Evolutionary conservation across 1,140 invertebrate genomes (phyloP).

Genomic region (Pseudomyrmex cubaensis): DNA sequence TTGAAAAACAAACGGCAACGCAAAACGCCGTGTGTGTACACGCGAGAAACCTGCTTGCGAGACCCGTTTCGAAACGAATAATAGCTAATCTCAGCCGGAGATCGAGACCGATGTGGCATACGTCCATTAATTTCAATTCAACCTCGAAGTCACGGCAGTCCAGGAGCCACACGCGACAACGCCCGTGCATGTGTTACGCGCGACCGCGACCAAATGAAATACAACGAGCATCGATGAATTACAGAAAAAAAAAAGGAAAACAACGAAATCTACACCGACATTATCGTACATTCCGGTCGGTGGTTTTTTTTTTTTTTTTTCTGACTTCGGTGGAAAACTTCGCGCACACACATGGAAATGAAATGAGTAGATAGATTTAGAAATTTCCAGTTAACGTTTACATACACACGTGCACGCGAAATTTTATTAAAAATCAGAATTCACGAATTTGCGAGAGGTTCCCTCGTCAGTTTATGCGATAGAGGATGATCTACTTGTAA

Average conservation of each 20-base stretch:
- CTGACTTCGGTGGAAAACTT: too few species aligned
- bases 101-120: constrained; percentile 28
- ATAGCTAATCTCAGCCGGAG: constrained; percentile 18
- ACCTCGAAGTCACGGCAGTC: constrained; percentile 10
- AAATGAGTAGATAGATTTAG: too few species aligned
- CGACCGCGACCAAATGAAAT: constrained; percentile 50
- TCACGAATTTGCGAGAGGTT: too few species aligned
- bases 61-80: constrained; percentile 2
- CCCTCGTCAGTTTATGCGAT: too few species aligned
- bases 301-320: too few species aligned
- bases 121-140: constrained; percentile 38
- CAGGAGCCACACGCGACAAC: constrained; percentile 11
- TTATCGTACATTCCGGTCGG: constrained; percentile 4
- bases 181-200: constrained; percentile 16
- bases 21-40: constrained; percentile 2
- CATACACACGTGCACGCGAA: too few species aligned
- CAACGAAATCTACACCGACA: constrained; percentile 18
- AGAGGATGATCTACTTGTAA: not conserved
- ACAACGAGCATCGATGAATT: constrained; percentile 24
- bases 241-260: not conserved
- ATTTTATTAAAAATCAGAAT: too few species aligned
- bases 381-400: too few species aligned
- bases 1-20: not conserved
- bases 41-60: not conserved
- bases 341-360: not conserved